phyloP scores from a whole-genome alignment of 2,888 invertebrate species.

The Trichogramma evanescens region DNA sequence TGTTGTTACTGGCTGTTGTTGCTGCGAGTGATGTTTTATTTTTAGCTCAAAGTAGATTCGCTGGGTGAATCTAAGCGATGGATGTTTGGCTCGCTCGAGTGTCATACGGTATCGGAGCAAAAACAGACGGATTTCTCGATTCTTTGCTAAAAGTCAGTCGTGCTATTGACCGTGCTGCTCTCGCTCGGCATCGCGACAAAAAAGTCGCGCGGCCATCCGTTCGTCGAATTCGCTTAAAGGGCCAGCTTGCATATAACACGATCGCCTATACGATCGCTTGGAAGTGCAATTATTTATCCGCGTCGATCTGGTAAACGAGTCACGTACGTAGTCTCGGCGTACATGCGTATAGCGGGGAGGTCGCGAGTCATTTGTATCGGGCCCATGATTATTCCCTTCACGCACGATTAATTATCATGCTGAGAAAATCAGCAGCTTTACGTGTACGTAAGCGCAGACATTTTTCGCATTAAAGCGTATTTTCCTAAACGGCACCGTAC shows the following conservation, averaged over 20 bases:
- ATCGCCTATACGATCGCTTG: slow-evolving; percentile 14
- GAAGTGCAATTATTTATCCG: slow-evolving; percentile 36
- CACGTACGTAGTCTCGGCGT: slow-evolving; percentile 29
- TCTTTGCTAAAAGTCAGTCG: no score
- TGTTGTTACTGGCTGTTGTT: no score
- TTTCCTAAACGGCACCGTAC: background rate
- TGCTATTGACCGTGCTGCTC: background rate
- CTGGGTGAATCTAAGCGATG: no score
- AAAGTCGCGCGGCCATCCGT: slow-evolving; percentile 2
- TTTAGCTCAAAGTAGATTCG: no score
- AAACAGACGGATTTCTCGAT: no score
- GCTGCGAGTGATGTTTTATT: no score
- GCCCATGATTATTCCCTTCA: slow-evolving; percentile 13
- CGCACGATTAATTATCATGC: slow-evolving; percentile 22
- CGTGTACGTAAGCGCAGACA: background rate
- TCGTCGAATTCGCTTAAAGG: slow-evolving; percentile 20
- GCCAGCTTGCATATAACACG: slow-evolving; percentile 16
- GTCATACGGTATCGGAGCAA: no score
- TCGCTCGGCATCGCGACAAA: background rate
- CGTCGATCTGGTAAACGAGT: slow-evolving; percentile 33
- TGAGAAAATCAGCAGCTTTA: no score
- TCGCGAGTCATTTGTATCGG: background rate
- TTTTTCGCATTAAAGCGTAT: background rate
- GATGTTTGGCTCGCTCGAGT: no score
- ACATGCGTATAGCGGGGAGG: background rate